These are phyloP conservation scores for Drosophila emarginata DNA, from an alignment of 2,888 invertebrate genomes.

Conservation along the genomic window DNA sequence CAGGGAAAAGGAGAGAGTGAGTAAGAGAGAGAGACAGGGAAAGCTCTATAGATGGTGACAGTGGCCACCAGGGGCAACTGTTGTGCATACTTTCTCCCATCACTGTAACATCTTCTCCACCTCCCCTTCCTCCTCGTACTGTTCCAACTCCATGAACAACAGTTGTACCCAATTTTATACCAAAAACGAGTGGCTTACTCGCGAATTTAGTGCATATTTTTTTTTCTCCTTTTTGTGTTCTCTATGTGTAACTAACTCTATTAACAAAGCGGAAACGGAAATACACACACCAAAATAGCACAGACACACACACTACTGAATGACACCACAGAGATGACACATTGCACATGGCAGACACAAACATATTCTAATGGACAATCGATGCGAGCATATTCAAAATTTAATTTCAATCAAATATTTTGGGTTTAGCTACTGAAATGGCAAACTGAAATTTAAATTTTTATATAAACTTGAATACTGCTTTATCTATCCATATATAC, in stretches of 20 bases:
- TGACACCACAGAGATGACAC: slow-evolving; percentile 8
- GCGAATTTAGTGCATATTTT: slow-evolving; percentile 36
- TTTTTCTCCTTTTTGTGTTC: slow-evolving; percentile 41
- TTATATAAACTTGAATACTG: not conserved
- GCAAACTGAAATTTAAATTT: not conserved
- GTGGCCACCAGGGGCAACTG: slow-evolving; percentile 35
- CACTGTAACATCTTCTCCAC: not conserved
- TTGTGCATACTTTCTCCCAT: not conserved
- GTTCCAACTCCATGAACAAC: not conserved
- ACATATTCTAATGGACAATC: slow-evolving; percentile 3
- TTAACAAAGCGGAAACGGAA: slow-evolving; percentile 79
- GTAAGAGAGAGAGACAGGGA: not conserved
- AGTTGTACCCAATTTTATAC: slow-evolving; percentile 32
- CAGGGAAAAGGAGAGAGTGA: not conserved
- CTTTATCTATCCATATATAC: not conserved
- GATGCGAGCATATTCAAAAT: not conserved
- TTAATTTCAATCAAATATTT: slow-evolving; percentile 12
- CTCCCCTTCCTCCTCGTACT: slow-evolving; percentile 22
- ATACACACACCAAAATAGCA: slow-evolving; percentile 36
- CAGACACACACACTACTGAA: slow-evolving; percentile 3
- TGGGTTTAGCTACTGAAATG: not conserved
- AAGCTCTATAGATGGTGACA: slow-evolving; percentile 29
- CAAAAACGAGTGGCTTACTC: slow-evolving; percentile 38
- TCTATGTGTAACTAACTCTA: slow-evolving; percentile 79
- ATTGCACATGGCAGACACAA: slow-evolving; percentile 30